These are phyloP conservation scores for Hycleus phaleratus DNA, from an alignment of 1,140 invertebrate species.

Conservation along the genomic window DNA sequence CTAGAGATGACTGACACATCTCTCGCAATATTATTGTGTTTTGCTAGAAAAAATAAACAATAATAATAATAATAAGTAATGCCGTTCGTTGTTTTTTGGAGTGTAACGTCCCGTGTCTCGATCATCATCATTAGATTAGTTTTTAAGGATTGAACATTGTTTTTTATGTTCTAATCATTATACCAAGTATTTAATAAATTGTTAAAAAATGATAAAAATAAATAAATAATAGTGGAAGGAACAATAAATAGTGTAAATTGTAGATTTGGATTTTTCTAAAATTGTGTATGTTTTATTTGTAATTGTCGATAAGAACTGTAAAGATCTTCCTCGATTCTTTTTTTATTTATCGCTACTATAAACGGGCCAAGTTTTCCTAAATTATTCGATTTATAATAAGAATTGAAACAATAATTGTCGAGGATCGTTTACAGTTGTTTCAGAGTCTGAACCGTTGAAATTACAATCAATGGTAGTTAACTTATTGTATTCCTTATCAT, in stretches of 20 bases:
- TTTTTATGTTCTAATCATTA: neutral
- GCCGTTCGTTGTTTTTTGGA: neutral
- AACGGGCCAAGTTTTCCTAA: neutral
- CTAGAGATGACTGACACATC: conserved; percentile 25
- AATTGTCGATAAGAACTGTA: neutral
- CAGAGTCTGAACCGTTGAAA: conserved; percentile 32
- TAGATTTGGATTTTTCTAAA: conserved; percentile 14
- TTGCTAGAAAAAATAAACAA: neutral
- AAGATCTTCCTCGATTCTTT: conserved; percentile 1
- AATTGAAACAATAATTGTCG: no score
- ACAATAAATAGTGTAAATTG: neutral
- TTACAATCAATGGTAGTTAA: conserved; percentile 23
- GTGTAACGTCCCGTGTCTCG: no score
- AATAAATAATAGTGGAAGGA: no score
- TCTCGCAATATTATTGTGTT: conserved; percentile 30
- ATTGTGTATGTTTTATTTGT: conserved; percentile 3
- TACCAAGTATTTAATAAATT: neutral
- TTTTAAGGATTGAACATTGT: conserved; percentile 18
- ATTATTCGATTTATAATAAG: conserved; percentile 11
- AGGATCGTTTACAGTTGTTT: conserved; percentile 26
- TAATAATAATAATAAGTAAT: neutral
- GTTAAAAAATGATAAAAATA: no score
- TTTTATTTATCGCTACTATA: neutral
- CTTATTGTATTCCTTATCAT: conserved; percentile 34
- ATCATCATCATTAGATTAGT: conserved; percentile 10